Percentiles rank a stretch among this genome's conserved stretches.
These are phyloP conservation scores for Rhineura floridana DNA, from an alignment of 2,113 vertebrate species.

Conservation along the genomic window DNA sequence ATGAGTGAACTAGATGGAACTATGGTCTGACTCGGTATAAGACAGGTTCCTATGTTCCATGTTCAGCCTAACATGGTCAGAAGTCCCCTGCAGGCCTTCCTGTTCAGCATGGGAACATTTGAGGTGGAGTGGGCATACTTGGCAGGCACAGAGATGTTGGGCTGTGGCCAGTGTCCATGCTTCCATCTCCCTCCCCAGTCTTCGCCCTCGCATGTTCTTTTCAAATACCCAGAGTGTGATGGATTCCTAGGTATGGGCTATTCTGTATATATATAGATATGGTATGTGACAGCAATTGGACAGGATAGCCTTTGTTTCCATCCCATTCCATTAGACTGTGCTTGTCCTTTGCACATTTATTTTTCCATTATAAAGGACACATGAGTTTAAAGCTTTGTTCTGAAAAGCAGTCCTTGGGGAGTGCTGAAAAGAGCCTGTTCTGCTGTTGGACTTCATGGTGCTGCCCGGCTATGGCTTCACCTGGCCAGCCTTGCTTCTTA, in stretches of 20 bases:
- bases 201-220: too few species aligned
- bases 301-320: not conserved
- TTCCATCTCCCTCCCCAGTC: too few species aligned
- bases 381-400: not conserved
- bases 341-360: not conserved
- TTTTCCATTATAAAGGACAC: not conserved
- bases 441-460: too few species aligned
- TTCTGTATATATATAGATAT: not conserved
- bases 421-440: not conserved
- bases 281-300: not conserved
- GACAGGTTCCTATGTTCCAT: too few species aligned
- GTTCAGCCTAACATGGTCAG: too few species aligned
- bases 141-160: too few species aligned
- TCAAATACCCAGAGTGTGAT: not conserved
- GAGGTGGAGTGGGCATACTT: too few species aligned
- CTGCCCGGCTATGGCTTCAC: not conserved
- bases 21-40: too few species aligned
- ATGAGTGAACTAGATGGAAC: too few species aligned
- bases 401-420: not conserved
- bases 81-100: too few species aligned
- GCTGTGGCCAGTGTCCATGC: too few species aligned
- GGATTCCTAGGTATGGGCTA: not conserved
- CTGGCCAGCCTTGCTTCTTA: not conserved
- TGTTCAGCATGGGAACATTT: too few species aligned
- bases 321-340: not conserved